Evolutionary conservation across 2,888 invertebrate species (phyloP).

Genomic region (Sarcophaga variegata): DNA sequence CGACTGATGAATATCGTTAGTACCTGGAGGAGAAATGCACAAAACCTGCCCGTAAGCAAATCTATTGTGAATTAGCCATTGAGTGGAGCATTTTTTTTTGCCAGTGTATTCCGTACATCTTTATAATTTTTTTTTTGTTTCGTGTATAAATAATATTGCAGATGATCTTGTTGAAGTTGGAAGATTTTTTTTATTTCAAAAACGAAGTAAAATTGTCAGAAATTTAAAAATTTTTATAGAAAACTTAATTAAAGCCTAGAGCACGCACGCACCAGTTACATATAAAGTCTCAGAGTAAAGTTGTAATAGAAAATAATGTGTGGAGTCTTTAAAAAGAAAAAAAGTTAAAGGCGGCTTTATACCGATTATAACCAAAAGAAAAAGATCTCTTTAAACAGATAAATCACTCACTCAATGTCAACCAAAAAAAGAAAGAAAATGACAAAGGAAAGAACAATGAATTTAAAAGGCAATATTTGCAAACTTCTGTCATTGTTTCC

Average conservation of each 20-base stretch:
- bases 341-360: constrained; percentile 62
- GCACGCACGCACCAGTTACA: constrained; percentile 59
- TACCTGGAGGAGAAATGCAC: too few species aligned
- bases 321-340: constrained; percentile 31
- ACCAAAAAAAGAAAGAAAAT: constrained; percentile 19
- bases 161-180: constrained; percentile 34
- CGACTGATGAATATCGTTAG: too few species aligned
- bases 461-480: constrained; percentile 63
- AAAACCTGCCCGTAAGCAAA: too few species aligned
- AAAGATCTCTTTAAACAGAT: constrained; percentile 58
- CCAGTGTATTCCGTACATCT: constrained; percentile 39
- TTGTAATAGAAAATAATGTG: constrained; percentile 46
- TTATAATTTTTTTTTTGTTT: constrained; percentile 4
- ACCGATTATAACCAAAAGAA: constrained; percentile 24
- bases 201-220: constrained; percentile 34
- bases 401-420: constrained; percentile 69
- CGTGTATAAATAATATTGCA: constrained; percentile 41
- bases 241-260: constrained; percentile 69
- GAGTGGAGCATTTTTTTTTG: neutral
- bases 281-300: neutral
- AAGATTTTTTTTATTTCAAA: constrained; percentile 38
- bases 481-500: constrained; percentile 51
- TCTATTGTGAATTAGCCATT: too few species aligned
- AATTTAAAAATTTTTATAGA: constrained; percentile 43
- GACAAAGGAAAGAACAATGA: constrained; percentile 13